Evolutionary conservation across 2,113 vertebrate genomes (phyloP), one percentile per base, ranked within the genome.

Genomic region (Ptychochromis oligacanthus): DNA sequence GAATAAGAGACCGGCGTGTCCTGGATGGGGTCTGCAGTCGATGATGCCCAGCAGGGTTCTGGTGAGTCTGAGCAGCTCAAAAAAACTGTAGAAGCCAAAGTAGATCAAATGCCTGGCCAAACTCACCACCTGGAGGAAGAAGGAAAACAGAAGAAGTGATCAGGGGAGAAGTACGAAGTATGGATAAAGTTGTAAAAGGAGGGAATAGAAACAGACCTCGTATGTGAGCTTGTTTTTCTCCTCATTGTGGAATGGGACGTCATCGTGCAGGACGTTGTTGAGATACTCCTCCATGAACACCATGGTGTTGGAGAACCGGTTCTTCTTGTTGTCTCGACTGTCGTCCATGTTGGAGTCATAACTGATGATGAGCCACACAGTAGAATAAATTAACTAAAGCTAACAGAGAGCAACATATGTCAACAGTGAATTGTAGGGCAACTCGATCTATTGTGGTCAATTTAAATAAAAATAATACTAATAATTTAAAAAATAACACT

Each of bases 51-150:
- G 94, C 81, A 99, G 95, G 0, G 98, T 99, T 79, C 98, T 96
- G 0, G 98, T 99, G 87, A 99, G 95, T 82, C 98, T 94, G 85
- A 99, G 95, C 67, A 99, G 95, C 94, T 99, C 98, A 7, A 97
- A 97, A 94, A 99, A 99, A 93, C 97, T 99, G 92, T 99, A 99
- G 97, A 99, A 99, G 62, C 98, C 98, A 86, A 99, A 99, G 95
- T 99, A 99, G 94, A 99, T 99, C 91, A 99, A 95, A 89, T 99
- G 97, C 93, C 98, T 95, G 24, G 98, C 98, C 87, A 99, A 94
- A 88, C 97, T 99, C 91, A 99, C 97, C 52, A 99, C 97, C 98
- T 99, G 91, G 3, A 54, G 60, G 67, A 46, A 46, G 83, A 65
- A 2, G 2, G 5, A 24, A 74, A 52, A n/a, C 1, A 72, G 43